Percentiles rank a stretch among this genome's conserved stretches.
phyloP scores from a whole-genome alignment of 2,797 vertebrate species.

The Apogon talboti region DNA sequence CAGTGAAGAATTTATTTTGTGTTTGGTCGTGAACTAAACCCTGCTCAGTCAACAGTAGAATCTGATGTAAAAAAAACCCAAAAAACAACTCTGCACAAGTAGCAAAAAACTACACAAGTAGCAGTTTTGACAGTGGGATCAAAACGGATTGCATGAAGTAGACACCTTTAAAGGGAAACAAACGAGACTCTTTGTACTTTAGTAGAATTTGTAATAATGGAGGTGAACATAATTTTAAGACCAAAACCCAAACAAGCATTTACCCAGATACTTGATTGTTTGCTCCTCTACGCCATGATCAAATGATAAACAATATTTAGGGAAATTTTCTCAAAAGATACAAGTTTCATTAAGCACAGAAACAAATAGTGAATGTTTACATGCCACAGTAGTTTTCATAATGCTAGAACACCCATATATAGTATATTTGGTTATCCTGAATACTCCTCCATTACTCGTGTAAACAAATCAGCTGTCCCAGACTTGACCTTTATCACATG shows the following conservation, averaged over 20 bases:
- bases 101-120: not conserved
- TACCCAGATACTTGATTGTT: not conserved
- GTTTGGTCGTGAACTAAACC: not conserved
- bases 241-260: not conserved
- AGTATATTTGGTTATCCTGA: not conserved
- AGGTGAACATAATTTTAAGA: not conserved
- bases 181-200: not conserved
- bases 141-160: not conserved
- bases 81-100: too few relatives aligned
- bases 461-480: slow-evolving; percentile 12
- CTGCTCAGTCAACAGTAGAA: not conserved
- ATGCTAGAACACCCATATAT: not conserved
- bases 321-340: not conserved
- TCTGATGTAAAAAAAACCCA: not conserved
- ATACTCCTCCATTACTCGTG: slow-evolving; percentile 23
- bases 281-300: not conserved
- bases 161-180: not conserved
- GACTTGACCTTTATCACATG: slow-evolving; percentile 13
- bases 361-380: not conserved
- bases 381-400: not conserved
- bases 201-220: not conserved
- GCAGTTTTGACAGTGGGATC: not conserved
- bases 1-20: not conserved
- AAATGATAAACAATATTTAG: slow-evolving; percentile 8
- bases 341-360: slow-evolving; percentile 18